Evolutionary conservation across 2,113 vertebrate genomes (phyloP).

Genomic region (Rousettus leschenaultii): DNA sequence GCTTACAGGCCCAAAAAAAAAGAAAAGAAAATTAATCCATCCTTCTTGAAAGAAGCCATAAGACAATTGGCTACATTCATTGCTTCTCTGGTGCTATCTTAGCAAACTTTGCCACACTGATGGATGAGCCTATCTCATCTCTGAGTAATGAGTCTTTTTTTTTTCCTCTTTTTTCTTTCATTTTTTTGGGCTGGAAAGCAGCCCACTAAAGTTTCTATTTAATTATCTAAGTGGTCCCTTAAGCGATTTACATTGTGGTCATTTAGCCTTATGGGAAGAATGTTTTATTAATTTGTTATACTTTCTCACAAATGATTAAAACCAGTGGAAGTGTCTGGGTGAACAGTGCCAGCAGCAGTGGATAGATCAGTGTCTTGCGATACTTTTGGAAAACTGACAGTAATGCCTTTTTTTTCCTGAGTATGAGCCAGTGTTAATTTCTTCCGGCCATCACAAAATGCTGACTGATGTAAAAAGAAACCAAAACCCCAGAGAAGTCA

Average conservation of each 20-base stretch:
- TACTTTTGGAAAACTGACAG: constrained; percentile 39
- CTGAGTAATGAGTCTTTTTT: constrained; percentile 54
- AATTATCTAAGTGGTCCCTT: constrained; percentile 66
- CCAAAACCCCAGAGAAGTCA: constrained; percentile 39
- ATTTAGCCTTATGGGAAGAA: constrained; percentile 47
- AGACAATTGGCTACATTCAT: constrained; percentile 66
- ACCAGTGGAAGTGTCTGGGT: constrained; percentile 4
- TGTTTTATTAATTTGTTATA: constrained; percentile 55
- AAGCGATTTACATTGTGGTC: constrained; percentile 50
- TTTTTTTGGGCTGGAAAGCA: constrained; percentile 38
- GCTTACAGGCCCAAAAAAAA: constrained; percentile 18
- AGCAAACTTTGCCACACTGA: constrained; percentile 57
- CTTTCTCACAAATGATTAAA: constrained; percentile 43
- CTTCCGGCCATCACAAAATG: constrained; percentile 45
- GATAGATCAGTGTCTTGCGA: constrained; percentile 25
- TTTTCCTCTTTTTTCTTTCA: not conserved
- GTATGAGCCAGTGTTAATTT: constrained; percentile 38
- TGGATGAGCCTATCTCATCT: constrained; percentile 63
- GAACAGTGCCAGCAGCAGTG: constrained; percentile 14
- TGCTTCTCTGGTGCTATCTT: constrained; percentile 58
- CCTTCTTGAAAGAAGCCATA: constrained; percentile 64
- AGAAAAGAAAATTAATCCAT: constrained; percentile 57
- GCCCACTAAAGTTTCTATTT: constrained; percentile 58
- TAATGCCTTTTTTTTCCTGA: constrained; percentile 49
- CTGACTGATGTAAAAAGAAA: constrained; percentile 40